Evolutionary conservation across 2,113 vertebrate genomes (phyloP).

Genomic region (Pionites leucogaster): DNA sequence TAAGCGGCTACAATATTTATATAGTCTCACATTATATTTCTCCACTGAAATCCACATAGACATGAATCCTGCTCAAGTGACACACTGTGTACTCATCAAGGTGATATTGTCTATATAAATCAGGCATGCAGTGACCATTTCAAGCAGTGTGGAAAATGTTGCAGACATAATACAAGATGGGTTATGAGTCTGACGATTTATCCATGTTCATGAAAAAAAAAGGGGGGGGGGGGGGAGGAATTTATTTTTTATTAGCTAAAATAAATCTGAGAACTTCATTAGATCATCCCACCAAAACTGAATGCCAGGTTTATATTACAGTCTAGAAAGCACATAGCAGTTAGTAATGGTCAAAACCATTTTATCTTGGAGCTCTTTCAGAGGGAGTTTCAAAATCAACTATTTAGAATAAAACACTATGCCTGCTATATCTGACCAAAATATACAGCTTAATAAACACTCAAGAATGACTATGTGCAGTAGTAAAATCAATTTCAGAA

Average conservation of each 20-base stretch:
- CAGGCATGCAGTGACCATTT: not conserved
- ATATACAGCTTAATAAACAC: not conserved
- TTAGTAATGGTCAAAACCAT: not conserved
- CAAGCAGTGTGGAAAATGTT: not conserved
- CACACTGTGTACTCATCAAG: slow-evolving; percentile 43
- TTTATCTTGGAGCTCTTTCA: not conserved
- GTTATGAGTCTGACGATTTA: slow-evolving; percentile 20
- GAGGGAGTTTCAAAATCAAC: not conserved
- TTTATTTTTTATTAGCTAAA: not conserved
- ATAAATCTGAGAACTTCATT: not conserved
- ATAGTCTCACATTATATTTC: not conserved
- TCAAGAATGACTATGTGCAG: not conserved
- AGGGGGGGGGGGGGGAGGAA: rapidly evolving
- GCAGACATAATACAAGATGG: not conserved
- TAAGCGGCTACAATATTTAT: slow-evolving; percentile 5
- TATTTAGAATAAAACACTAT: not conserved
- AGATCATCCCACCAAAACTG: not conserved
- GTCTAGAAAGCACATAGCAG: not conserved
- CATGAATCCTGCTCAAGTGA: slow-evolving; percentile 43
- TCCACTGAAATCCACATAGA: slow-evolving; percentile 37
- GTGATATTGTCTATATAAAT: slow-evolving; percentile 46
- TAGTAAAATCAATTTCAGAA: not conserved
- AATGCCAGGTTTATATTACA: not conserved
- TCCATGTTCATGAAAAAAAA: not conserved
- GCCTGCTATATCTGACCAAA: not conserved